A percentile compares a stretch with the other conserved stretches of the same genome.
These are phyloP conservation scores for Crotalus helleri DNA, from an alignment of 2,113 vertebrate genomes.

Conservation along the genomic window DNA sequence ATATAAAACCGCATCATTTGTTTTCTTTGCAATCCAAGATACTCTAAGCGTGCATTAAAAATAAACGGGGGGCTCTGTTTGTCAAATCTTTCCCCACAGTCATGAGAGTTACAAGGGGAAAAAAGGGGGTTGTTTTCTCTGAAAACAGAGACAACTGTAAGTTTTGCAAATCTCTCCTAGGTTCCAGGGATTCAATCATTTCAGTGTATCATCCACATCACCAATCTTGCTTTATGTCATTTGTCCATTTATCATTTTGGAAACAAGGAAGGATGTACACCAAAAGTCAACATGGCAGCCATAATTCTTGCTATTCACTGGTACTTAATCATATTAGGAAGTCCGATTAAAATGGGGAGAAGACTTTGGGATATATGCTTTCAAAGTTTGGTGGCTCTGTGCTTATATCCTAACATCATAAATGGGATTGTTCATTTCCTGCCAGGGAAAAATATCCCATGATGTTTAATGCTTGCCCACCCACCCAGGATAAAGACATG, in stretches of 20 bases:
- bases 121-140: slow-evolving; percentile 1
- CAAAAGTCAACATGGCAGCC: background rate
- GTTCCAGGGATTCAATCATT: background rate
- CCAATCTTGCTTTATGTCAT: background rate
- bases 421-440: background rate
- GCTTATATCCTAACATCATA: background rate
- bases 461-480: background rate
- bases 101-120: background rate
- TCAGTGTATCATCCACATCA: background rate
- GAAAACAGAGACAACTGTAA: slow-evolving; percentile 24
- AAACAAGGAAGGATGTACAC: background rate
- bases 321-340: background rate
- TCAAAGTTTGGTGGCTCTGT: background rate
- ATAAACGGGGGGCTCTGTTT: slow-evolving; percentile 20
- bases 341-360: background rate
- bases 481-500: background rate
- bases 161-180: slow-evolving; percentile 12
- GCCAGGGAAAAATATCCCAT: background rate
- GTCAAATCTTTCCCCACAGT: slow-evolving; percentile 21
- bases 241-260: background rate
- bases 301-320: background rate
- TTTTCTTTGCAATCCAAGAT: slow-evolving; percentile 32
- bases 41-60: slow-evolving; percentile 17
- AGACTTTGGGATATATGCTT: background rate
- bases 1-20: slow-evolving; percentile 24